Conservation (phyloP, 2,113 vertebrate genomes). For the Cynocephalus volans region DNA sequence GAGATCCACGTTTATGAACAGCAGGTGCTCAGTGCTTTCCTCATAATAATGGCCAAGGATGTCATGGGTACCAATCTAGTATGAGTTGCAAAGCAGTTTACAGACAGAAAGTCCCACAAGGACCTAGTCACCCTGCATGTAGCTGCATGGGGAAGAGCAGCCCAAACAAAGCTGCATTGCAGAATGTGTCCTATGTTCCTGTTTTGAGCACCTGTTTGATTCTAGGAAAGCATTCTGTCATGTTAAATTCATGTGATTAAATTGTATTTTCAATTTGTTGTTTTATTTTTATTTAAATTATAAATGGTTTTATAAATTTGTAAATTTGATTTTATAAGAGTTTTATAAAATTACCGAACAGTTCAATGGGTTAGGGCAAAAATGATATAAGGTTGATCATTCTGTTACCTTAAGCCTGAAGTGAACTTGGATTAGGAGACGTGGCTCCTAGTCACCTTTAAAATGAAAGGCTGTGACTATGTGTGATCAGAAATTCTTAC, state of each 20-base stretch:
- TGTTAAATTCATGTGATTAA: not conserved
- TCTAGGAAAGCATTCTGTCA: not conserved
- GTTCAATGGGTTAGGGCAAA: not conserved
- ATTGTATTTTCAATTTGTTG: not conserved
- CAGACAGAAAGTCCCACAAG: not conserved
- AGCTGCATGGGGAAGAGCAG: not conserved
- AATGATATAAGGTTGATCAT: not conserved
- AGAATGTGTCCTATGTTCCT: not conserved
- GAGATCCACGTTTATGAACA: not conserved
- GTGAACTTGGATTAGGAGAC: not conserved
- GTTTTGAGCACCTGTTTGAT: not conserved
- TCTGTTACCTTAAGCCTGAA: not conserved
- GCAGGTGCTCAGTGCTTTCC: not conserved
- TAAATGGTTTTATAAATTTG: not conserved
- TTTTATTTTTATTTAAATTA: slow-evolving; percentile 1
- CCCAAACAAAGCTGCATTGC: fast-evolving
- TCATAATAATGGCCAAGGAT: not conserved
- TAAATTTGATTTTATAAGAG: not conserved
- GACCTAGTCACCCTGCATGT: fast-evolving
- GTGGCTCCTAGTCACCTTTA: not conserved
- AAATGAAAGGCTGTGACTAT: not conserved
- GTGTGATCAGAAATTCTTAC: not conserved
- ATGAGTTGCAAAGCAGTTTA: not conserved
- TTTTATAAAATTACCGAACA: not conserved
- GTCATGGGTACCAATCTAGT: not conserved